Evolutionary conservation across 2,113 vertebrate species (phyloP).

Genomic region (Arenaria interpres): DNA sequence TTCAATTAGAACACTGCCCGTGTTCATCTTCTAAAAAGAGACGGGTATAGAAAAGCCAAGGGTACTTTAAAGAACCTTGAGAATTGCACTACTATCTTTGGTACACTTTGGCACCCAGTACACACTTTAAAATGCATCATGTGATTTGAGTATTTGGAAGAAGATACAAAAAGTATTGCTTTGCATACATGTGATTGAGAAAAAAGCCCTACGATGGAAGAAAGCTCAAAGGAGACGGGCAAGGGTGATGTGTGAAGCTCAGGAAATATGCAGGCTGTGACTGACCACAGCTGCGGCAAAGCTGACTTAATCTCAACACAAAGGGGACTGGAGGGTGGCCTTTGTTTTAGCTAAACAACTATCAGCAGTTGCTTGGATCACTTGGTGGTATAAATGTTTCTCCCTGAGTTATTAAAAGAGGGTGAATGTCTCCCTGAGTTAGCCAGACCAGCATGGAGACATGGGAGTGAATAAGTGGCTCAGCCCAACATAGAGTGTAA

Average conservation of each 20-base stretch:
- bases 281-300: background rate
- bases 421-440: background rate
- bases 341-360: background rate
- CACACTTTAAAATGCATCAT: background rate
- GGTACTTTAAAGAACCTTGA: background rate
- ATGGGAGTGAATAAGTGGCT: background rate
- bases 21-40: constrained; percentile 26
- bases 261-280: fast-evolving
- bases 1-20: background rate
- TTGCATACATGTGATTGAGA: background rate
- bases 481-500: background rate
- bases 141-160: background rate
- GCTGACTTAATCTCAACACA: background rate
- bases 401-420: background rate
- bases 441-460: background rate
- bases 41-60: background rate
- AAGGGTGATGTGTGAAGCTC: background rate
- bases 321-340: background rate
- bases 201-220: background rate
- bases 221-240: background rate
- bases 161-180: background rate
- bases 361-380: background rate
- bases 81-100: background rate
- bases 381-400: background rate
- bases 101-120: background rate